A percentile compares a stretch with the other conserved stretches of the same genome.
phyloP scores from a whole-genome alignment of 2,888 invertebrate genomes.

The Globia sparganii region DNA sequence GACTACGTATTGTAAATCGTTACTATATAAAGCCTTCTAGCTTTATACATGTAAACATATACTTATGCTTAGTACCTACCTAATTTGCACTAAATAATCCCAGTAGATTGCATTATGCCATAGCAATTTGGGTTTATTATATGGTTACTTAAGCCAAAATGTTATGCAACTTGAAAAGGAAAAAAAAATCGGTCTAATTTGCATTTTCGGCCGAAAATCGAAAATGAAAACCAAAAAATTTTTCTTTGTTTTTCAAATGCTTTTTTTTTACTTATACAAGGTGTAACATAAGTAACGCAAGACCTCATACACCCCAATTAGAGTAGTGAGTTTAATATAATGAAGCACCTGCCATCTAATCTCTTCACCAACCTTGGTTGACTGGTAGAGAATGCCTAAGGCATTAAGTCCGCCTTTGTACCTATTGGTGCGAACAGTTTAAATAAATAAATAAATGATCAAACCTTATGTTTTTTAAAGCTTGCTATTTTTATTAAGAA shows the following conservation, averaged over 20 bases:
- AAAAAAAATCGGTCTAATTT: not conserved
- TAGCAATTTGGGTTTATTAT: not conserved
- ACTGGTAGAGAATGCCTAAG: no score
- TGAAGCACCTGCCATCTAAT: no score
- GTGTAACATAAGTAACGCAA: no score
- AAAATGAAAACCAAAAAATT: not conserved
- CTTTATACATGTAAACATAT: not conserved
- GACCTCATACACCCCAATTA: no score
- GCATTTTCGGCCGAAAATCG: not conserved
- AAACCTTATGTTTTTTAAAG: no score
- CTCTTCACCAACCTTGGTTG: no score
- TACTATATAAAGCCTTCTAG: not conserved
- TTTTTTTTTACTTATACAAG: no score
- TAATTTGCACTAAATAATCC: not conserved
- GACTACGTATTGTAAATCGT: slow-evolving; percentile 10
- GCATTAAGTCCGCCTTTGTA: no score
- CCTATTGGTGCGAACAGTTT: no score
- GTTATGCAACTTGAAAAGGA: not conserved
- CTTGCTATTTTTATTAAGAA: no score
- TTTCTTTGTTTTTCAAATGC: not conserved
- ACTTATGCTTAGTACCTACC: not conserved
- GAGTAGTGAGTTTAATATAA: no score
- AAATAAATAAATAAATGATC: no score
- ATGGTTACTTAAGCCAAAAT: not conserved
- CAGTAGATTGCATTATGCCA: not conserved